Evolutionary conservation across 2,797 vertebrate species (phyloP), one percentile per base, ranked within the genome.

Genomic region (Brachymystax lenok): DNA sequence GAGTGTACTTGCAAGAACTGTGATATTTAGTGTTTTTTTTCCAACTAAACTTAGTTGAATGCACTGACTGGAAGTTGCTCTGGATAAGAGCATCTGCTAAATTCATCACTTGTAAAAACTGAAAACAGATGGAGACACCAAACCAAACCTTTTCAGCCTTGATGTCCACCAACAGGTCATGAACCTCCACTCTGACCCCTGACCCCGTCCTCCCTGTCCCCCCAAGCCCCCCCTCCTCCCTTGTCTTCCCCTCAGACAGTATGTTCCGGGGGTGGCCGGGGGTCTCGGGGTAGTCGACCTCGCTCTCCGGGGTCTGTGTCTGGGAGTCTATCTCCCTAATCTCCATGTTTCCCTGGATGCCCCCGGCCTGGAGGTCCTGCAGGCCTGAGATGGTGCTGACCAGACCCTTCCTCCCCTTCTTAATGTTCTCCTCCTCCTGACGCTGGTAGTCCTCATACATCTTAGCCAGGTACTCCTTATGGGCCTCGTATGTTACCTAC

Each of bases 391-490:
- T 99, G 74, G 98, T 99, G 89, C 97, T 99, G 79, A 99, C 98
- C 0, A 95, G 98, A 7, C 97, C 98, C 80, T 99, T 99, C 91
- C 99, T 99, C 2, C 98, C 98, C 82, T 98, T 99, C 87, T 99
- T 99, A 84, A 99, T 99, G 86, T 99, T 99, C 84, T 99, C 98
- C 78, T 99, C 98, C 79, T 99, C 98, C 89, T 99, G 98, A 19
- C 98, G 95, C 88, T 99, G 98, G 91, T 99, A 99, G 72, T 99
- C 98, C 82, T 99, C 98, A 6, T 99, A 99, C 98, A 99, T 99
- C 93, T 98, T 99, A 52, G 98, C 98, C 76, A 99, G 88, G 84
- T 99, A 99, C 85, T 99, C 98, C 85, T 99, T 99, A 82, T 99
- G 98, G 79, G 98, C 98, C 87, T 99, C 98, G 13, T 99, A 99